Base-by-base conservation (phyloP, 2,888 invertebrate genomes). In the Drosophila lacicola region DNA sequence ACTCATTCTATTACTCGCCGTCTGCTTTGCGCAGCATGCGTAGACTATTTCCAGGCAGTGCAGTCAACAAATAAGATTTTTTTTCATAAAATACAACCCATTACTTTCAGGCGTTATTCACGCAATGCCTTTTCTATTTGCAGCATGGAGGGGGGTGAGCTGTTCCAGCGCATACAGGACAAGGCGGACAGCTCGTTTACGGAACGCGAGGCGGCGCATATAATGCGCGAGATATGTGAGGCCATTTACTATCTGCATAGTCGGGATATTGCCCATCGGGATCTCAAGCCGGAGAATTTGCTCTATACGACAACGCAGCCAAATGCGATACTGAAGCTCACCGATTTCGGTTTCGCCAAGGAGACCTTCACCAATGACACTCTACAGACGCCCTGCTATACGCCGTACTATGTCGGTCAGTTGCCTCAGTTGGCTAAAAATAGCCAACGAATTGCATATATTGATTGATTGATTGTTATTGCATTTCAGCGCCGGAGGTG, bases 311-410 rank as follows among this genome's bases (percentile, higher is more conserved):
- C 94, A 86, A 94, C 93, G 91, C 95, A 95, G 78, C 94, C 94
- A 14, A 94, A 94, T 90, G 98, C 97, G n/a, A 94, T 96, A 66
- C 94, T 99, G 70, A 99, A 99, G 92, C 93, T 99, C 88, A 99
- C 99, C 1, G 99, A 99, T 93, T 99, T 99, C 93, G 99, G 99
- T 9, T 99, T 99, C 93, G 99, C 99, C 13, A 99, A 99, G 92
- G 98, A 98, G 93, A 98, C 97, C 0, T 91, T 94, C 19, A 94
- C 95, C 17, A 96, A 96, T 57, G 97, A 98, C 85, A 97, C 98
- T 0, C 93, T 99, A 61, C 98, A 98, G 92, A 99, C 99, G 0
- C 99, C 99, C 0, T 99, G 99, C 91, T 99, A 99, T 90, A 99
- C 99, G 10, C 99, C 99, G 0, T 99, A 99, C 92, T 99, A 99